Percentiles rank a stretch among this genome's conserved stretches.
Conservation (phyloP, 2,888 invertebrate species). For the Leucoma salicis region DNA sequence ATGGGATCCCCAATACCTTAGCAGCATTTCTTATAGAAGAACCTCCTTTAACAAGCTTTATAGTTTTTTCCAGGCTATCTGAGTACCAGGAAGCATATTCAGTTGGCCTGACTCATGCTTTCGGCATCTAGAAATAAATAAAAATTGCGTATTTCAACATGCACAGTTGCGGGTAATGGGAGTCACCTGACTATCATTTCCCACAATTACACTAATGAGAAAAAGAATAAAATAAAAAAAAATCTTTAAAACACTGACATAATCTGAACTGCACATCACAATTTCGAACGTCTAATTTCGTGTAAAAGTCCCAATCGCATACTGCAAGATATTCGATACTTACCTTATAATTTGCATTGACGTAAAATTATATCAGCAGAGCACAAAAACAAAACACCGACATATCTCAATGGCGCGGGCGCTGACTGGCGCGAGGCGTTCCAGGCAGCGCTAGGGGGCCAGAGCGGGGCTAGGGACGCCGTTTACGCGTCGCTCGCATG, state of each 20-base stretch:
- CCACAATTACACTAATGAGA: too few species aligned
- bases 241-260: slow-evolving; percentile 20
- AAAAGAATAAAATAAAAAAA: too few species aligned
- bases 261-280: slow-evolving; percentile 31
- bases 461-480: slow-evolving; percentile 11
- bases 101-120: too few species aligned
- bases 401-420: slow-evolving; percentile 23
- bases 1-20: too few species aligned
- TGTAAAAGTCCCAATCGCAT: slow-evolving; percentile 26
- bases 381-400: slow-evolving; percentile 32
- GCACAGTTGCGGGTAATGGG: too few species aligned
- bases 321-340: slow-evolving; percentile 25
- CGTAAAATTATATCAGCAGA: slow-evolving; percentile 22
- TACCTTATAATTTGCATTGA: slow-evolving; percentile 21
- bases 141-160: too few species aligned
- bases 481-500: slow-evolving; percentile 20
- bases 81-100: too few species aligned
- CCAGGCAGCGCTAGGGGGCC: slow-evolving; percentile 17
- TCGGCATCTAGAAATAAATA: too few species aligned
- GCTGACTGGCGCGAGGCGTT: slow-evolving; percentile 28
- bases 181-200: too few species aligned
- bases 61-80: too few species aligned
- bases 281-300: slow-evolving; percentile 24
- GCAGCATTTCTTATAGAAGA: too few species aligned
- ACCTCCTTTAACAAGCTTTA: too few species aligned